Evolutionary conservation across 2,797 vertebrate species (phyloP).

Genomic region (Amblyraja radiata): DNA sequence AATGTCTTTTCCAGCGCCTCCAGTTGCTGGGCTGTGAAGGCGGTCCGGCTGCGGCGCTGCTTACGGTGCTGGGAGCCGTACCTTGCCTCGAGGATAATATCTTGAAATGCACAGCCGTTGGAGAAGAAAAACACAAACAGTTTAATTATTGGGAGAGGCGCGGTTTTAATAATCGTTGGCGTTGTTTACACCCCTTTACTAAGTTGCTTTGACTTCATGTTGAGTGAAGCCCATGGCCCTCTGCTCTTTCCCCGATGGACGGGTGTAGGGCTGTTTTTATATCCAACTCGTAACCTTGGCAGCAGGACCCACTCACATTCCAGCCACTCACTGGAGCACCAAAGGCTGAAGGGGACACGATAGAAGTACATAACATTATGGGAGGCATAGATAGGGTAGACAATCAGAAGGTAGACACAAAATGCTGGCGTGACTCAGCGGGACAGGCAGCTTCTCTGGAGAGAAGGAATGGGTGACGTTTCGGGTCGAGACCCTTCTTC

Average conservation of each 20-base stretch:
- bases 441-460: no score
- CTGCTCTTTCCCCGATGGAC: background rate
- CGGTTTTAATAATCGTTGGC: background rate
- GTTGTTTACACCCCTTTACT: background rate
- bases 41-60: conserved; percentile 90
- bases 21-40: conserved; percentile 94
- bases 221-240: background rate
- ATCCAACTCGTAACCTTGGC: background rate
- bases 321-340: background rate
- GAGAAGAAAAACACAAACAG: conserved; percentile 67
- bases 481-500: no score
- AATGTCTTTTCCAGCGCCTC: conserved; percentile 98
- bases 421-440: no score
- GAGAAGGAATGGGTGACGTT: no score
- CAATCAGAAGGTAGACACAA: no score
- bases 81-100: conserved; percentile 98
- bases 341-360: no score
- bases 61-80: conserved; percentile 98
- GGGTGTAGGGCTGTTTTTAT: background rate
- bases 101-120: conserved; percentile 98
- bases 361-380: no score
- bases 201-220: background rate
- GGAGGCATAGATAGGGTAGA: no score
- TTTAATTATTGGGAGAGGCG: conserved; percentile 48
- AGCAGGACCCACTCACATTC: background rate